phyloP scores from a whole-genome alignment of 2,797 vertebrate species.

The Columba guinea region DNA sequence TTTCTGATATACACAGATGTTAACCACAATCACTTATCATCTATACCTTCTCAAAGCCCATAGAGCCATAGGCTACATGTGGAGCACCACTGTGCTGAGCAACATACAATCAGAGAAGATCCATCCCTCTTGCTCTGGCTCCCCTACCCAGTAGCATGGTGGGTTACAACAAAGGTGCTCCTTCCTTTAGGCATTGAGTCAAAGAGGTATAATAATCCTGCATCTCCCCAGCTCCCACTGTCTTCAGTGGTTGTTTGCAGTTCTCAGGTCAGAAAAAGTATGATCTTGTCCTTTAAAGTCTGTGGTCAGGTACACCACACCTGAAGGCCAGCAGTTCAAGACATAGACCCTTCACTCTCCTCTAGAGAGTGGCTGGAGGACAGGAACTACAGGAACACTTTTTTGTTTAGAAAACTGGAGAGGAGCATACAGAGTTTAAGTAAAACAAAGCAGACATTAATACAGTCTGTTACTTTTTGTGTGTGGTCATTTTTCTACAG shows the following conservation, averaged over 20 bases:
- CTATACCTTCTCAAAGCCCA: background rate
- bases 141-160: background rate
- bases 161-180: background rate
- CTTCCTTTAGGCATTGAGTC: background rate
- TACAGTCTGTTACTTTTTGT: background rate
- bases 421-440: background rate
- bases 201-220: background rate
- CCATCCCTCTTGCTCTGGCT: background rate
- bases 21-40: background rate
- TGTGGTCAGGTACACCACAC: background rate
- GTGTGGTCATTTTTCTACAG: conserved; percentile 38
- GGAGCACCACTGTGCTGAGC: background rate
- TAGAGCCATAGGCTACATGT: background rate
- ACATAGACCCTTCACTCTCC: background rate
- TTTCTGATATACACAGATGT: background rate
- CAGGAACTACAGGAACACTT: background rate
- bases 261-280: background rate
- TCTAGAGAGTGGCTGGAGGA: background rate
- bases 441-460: conserved; percentile 4
- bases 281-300: background rate
- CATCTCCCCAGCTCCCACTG: background rate
- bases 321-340: background rate
- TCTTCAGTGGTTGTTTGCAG: background rate
- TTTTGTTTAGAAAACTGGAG: background rate
- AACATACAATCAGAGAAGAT: background rate